Conservation (phyloP, 2,888 invertebrate genomes). For the Drosophila ustulata region DNA sequence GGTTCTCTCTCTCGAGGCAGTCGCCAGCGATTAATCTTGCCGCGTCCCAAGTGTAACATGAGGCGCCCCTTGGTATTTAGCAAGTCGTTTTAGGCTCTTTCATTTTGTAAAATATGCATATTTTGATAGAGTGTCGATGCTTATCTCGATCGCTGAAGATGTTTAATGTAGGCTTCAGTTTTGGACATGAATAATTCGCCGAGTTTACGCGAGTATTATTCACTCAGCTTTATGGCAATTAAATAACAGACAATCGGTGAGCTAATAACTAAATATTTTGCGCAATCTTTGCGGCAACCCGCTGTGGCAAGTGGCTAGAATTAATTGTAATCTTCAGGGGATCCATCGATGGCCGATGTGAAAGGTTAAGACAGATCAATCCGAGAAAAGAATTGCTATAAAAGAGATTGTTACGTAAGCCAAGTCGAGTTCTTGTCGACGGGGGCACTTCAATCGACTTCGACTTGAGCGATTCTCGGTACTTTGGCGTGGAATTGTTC, state of each 20-base stretch:
- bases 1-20: conserved; percentile 26
- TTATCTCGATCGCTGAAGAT: conserved; percentile 35
- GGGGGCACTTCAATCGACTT: conserved; percentile 29
- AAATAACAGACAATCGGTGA: conserved; percentile 22
- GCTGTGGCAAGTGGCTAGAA: conserved; percentile 67
- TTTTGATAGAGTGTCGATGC: conserved; percentile 38
- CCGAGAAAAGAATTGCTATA: conserved; percentile 2
- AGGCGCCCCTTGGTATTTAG: conserved; percentile 58
- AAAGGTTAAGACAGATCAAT: conserved; percentile 45
- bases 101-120: conserved; percentile 37
- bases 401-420: conserved; percentile 16
- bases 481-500: conserved; percentile 43
- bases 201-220: conserved; percentile 6
- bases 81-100: conserved; percentile 39
- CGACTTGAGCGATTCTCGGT: conserved; percentile 53
- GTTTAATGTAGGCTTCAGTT: conserved; percentile 50
- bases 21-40: conserved; percentile 66
- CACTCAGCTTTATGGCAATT: conserved; percentile 42
- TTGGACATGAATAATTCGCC: conserved; percentile 36
- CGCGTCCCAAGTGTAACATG: conserved; percentile 72
- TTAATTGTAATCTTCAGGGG: conserved; percentile 79
- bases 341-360: conserved; percentile 47
- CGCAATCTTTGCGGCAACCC: conserved; percentile 53
- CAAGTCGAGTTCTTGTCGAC: conserved; percentile 3
- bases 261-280: conserved; percentile 40